Conservation (phyloP, 2,113 vertebrate genomes). For the Rattus rattus region DNA sequence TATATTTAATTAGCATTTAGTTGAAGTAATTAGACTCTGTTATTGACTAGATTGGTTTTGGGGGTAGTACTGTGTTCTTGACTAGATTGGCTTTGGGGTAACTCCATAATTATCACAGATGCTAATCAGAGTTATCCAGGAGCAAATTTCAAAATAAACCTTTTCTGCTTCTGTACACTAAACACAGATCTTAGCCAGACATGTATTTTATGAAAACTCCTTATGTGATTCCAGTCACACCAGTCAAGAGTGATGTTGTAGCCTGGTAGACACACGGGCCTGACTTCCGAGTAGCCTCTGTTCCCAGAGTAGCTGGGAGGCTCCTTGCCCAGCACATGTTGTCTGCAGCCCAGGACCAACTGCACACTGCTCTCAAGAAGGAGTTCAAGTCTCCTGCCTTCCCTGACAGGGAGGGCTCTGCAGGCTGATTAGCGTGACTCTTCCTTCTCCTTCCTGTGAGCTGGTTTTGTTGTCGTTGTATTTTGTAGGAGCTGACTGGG, state of each 20-base stretch:
- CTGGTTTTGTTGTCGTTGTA: not conserved
- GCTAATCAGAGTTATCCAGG: conserved; percentile 6
- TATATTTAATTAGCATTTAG: conserved; percentile 16
- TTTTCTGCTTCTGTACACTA: conserved; percentile 10
- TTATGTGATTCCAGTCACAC: not conserved
- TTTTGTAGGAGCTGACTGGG: not conserved
- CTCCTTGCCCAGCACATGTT: fast-evolving
- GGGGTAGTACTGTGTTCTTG: not conserved
- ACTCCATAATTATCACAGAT: conserved; percentile 15
- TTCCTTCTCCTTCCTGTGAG: not conserved
- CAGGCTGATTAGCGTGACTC: not conserved
- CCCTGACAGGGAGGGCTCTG: not conserved
- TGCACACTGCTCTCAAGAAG: not conserved
- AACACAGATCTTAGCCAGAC: not conserved
- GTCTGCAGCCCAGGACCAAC: not conserved
- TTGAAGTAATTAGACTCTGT: conserved; percentile 52
- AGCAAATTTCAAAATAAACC: conserved; percentile 38
- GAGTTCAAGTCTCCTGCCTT: not conserved
- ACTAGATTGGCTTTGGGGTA: conserved; percentile 14
- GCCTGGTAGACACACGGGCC: not conserved
- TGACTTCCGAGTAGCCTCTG: not conserved
- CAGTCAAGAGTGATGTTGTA: conserved; percentile 10
- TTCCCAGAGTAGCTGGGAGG: not conserved
- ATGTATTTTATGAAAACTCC: not conserved
- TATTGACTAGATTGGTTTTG: not conserved